Evolutionary conservation across 2,797 vertebrate genomes (phyloP), one percentile per base, ranked within the genome.

Genomic region (Delichon dasypus): DNA sequence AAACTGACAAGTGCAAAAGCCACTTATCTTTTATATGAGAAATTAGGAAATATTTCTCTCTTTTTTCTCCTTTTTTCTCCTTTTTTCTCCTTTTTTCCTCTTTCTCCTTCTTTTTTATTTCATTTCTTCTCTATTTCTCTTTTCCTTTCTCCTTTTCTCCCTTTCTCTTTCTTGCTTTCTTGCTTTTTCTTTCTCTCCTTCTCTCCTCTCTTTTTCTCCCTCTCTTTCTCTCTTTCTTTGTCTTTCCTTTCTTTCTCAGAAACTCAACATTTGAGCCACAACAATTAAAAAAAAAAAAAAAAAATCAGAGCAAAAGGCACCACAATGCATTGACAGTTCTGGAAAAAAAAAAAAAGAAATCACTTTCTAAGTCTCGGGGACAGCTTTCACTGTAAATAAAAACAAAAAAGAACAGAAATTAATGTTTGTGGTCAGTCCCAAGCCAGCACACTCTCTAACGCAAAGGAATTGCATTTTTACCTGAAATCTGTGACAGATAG

Each of bases 391-490:
- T 83, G 93, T 89, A 93, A 95, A 95, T 85, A 89, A 93, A 97
- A 95, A 72, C 50, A 87, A 94, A 96, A 96, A 71, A 81, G 82
- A 89, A 68, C 80, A 86, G 86, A 95, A 96, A 93, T 84, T 81
- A 90, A 96, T 75, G 89, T 73, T 42, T 75, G 67, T 44, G 78
- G 90, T 85, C 83, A 89, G 74, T 82, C 55, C 71, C 70, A 10
- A 94, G 93, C 91, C 95, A 94, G 79, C 76, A 50, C 47, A 51
- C 81, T 94, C 82, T 93, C 87, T 81, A 93, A 85, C 27, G 89
- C 90, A 75, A 95, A 79, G 95, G 87, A 92, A 97, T 96, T 92
- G 88, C 93, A 78, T 96, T 97, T 98, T 97, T 96, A 97, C 86
- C 96, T 96, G 68, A 96, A 94, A 92, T 88, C 89, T 83, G 94